Conservation (phyloP, 2,888 invertebrate species). For the Lacanobia wlatinum region DNA sequence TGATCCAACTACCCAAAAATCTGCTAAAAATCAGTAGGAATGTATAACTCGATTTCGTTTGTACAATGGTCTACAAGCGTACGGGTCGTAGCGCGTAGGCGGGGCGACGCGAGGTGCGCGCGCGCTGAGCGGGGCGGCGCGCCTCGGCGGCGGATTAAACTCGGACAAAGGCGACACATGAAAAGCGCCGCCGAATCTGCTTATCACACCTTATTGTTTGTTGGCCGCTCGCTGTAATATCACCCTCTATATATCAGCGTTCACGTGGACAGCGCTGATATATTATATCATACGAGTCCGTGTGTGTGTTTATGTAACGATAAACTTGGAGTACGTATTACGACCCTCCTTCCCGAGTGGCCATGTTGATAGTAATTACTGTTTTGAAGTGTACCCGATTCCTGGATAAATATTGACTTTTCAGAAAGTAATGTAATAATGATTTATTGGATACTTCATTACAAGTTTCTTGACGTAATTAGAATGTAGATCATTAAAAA, state of each 20-base stretch:
- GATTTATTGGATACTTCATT: conserved; percentile 17
- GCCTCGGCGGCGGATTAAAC: conserved; percentile 79
- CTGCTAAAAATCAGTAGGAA: conserved; percentile 1
- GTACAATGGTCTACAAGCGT: conserved; percentile 55
- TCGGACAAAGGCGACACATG: conserved; percentile 87
- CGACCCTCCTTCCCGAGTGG: conserved; percentile 59
- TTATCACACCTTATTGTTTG: conserved; percentile 88
- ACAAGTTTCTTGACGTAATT: background rate
- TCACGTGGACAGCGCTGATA: conserved; percentile 75
- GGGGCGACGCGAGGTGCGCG: conserved; percentile 49
- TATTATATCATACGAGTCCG: conserved; percentile 63
- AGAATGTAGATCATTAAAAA: background rate
- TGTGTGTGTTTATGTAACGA: conserved; percentile 72
- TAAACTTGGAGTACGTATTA: conserved; percentile 67
- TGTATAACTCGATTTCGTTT: conserved; percentile 28
- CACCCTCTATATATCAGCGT: conserved; percentile 85
- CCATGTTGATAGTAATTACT: conserved; percentile 56
- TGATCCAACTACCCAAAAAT: background rate
- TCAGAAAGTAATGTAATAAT: conserved; percentile 19
- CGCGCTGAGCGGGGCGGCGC: conserved; percentile 50
- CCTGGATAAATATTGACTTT: conserved; percentile 41
- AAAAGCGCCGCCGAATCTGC: conserved; percentile 88
- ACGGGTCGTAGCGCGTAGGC: conserved; percentile 73
- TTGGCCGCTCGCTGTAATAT: conserved; percentile 81
- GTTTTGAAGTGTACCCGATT: conserved; percentile 52